Evolutionary conservation across 64 coral and sea anemone species (phyloP).

Genomic region (Montipora cactus): DNA sequence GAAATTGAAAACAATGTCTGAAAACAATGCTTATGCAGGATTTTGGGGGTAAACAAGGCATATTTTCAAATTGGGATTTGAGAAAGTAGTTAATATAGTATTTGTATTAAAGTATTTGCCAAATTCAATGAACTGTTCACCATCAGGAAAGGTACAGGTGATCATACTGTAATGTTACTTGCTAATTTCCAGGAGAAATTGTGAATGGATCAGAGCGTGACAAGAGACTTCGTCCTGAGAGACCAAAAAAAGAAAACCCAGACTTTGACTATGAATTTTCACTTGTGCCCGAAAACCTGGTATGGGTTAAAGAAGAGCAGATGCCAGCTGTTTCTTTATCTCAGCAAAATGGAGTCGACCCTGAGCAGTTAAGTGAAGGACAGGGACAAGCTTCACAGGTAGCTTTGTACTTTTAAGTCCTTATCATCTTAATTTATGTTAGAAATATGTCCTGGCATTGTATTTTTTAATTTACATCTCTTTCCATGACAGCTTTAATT

Average conservation of each 20-base stretch:
- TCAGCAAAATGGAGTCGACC: conserved; percentile 9
- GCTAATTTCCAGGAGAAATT: background rate
- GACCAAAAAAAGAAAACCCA: conserved; percentile 76
- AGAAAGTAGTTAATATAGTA: too few species aligned
- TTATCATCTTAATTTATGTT: background rate
- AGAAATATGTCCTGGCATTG: background rate
- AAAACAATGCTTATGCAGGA: too few species aligned
- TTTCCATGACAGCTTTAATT: too few species aligned
- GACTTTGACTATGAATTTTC: conserved; percentile 84
- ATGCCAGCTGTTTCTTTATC: conserved; percentile 27
- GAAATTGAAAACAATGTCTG: too few species aligned
- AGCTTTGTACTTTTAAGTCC: background rate
- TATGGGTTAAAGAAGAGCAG: conserved; percentile 34
- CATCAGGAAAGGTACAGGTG: background rate
- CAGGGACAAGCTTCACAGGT: conserved; percentile 1
- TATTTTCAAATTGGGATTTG: too few species aligned
- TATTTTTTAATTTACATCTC: too few species aligned
- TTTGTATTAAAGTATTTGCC: too few species aligned
- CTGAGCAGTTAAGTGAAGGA: background rate
- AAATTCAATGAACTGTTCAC: background rate
- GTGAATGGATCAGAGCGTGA: conserved; percentile 33
- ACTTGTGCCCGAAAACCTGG: conserved; percentile 27
- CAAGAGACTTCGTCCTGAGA: conserved; percentile 74
- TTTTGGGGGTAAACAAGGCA: too few species aligned
- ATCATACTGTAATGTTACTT: background rate